phyloP scores from a whole-genome alignment of 2,888 invertebrate genomes.

The Megaustenia siamemsis region DNA sequence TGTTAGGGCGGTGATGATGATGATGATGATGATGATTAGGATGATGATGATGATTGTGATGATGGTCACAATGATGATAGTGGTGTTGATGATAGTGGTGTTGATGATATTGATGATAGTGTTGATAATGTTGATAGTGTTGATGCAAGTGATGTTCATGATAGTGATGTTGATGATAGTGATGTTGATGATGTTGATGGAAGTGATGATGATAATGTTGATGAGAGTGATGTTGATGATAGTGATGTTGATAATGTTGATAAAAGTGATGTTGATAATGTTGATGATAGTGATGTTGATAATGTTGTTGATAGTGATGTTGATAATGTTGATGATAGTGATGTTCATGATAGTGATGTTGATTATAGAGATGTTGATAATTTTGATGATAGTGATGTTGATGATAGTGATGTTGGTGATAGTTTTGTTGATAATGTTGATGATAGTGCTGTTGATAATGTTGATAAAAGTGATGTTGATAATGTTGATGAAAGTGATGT shows the following conservation, averaged over 20 bases:
- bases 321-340: not conserved
- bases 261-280: no score
- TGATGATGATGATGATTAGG: not conserved
- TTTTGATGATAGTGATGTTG: not conserved
- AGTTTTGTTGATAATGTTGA: no score
- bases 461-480: no score
- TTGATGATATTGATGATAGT: not conserved
- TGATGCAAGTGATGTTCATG: not conserved
- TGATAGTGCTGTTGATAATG: no score
- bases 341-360: not conserved
- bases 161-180: not conserved
- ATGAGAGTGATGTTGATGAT: not conserved
- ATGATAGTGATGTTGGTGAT: no score
- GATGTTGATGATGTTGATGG: not conserved
- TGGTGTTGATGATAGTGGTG: not conserved
- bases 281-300: not conserved
- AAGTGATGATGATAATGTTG: not conserved
- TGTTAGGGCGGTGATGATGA: not conserved
- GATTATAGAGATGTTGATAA: not conserved
- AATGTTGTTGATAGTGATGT: not conserved
- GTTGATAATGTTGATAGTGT: not conserved
- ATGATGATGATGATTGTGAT: not conserved
- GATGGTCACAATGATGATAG: not conserved
- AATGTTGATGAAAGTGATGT: no score
- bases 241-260: no score